Evolutionary conservation across 1,140 invertebrate species (phyloP), one percentile per base, ranked within the genome.

Genomic region (Meloidogyne chitwoodi): DNA sequence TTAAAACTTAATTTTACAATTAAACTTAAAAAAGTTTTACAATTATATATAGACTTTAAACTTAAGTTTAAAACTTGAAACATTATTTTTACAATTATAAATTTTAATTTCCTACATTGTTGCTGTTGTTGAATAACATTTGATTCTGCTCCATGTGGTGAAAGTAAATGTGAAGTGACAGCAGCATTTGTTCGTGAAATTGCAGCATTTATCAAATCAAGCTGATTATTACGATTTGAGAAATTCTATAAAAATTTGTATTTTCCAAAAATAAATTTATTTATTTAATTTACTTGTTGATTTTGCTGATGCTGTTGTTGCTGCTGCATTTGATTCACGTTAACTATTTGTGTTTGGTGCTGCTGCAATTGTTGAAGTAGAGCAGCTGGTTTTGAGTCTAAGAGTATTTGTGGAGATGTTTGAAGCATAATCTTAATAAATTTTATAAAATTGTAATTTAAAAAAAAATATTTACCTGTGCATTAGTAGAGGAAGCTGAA

Each of bases 401-500:
- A 27, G 0, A 75, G 5, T 63, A 75, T n/a, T 73, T 75, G 74
- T 26, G 74, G 31, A 2, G 74, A 48, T 5, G 38, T 64, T 26
- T 77, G 74, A 8, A 48, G 74, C 76, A 64, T 56, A 27, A 64
- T 67, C 76, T 67, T 38, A 68, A 75, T 65, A 3, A 22, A 65
- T 26, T 65, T 31, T 31, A 4, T 5, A 14, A 26, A 64, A 10
- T 64, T 6, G 14, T 12, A 48, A 14, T 19, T 48, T 48, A 19
- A 19, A 48, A n/a, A 19, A 48, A 19, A 5, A 26, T 27, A 8
- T 44, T 12, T 66, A 81, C 80, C 74, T 81, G 80, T 26, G 81
- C 75, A 61, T 81, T 81, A 24, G 75, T 77, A 22, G 80, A 81
- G 1, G 80, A 81, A 16, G 80, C 62, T 24, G 80, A 81, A 11